phyloP scores from a whole-genome alignment of 2,113 vertebrate genomes.

The Orthonyx spaldingii region DNA sequence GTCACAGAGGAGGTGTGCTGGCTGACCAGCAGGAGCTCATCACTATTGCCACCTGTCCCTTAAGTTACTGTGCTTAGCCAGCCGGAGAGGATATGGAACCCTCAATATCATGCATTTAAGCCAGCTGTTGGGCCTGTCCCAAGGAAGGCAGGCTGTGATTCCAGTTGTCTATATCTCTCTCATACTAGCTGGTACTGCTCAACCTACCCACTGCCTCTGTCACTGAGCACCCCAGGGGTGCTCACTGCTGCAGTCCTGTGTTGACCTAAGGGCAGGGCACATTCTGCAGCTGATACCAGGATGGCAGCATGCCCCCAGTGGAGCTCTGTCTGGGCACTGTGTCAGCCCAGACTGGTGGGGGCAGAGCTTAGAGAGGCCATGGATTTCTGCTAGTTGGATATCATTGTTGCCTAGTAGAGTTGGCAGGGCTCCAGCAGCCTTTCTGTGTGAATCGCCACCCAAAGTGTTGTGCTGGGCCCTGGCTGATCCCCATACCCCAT shows the following conservation, averaged over 20 bases:
- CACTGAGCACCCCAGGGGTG: background rate
- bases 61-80: background rate
- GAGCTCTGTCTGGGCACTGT: background rate
- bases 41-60: background rate
- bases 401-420: background rate
- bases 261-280: background rate
- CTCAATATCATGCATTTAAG: background rate
- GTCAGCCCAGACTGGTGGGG: accelerated
- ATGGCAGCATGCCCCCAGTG: background rate
- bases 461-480: background rate
- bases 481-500: accelerated
- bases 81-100: too few species aligned
- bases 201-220: accelerated
- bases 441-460: background rate
- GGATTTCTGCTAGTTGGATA: background rate
- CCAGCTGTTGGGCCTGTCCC: background rate
- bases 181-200: accelerated
- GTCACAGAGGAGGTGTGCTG: background rate
- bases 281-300: background rate
- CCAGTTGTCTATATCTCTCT: background rate
- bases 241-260: background rate
- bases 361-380: background rate
- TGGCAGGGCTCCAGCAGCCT: background rate
- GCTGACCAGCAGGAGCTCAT: background rate
- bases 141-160: background rate